Evolutionary conservation across 2,888 invertebrate genomes (phyloP).

Genomic region (Prosopocoilus inquinatus): DNA sequence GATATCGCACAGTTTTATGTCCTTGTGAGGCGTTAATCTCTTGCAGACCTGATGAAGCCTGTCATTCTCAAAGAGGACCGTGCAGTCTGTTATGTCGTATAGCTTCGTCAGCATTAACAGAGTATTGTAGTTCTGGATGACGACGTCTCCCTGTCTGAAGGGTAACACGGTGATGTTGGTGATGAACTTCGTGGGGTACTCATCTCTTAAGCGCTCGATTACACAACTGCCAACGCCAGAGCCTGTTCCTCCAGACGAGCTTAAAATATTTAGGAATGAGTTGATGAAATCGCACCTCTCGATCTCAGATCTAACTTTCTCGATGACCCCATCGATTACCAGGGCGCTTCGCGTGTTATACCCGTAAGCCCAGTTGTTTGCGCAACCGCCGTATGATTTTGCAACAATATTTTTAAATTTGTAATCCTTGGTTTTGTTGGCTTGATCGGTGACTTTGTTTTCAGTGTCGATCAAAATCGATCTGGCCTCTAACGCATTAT

Average conservation of each 20-base stretch:
- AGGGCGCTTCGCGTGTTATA: slow-evolving; percentile 49
- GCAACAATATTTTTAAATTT: slow-evolving; percentile 48
- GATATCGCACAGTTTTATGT: slow-evolving; percentile 45
- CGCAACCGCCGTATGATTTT: slow-evolving; percentile 51
- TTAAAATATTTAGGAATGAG: slow-evolving; percentile 51
- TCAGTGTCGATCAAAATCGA: slow-evolving; percentile 55
- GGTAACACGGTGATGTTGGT: slow-evolving; percentile 50
- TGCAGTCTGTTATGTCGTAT: slow-evolving; percentile 47
- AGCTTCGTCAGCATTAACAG: slow-evolving; percentile 52
- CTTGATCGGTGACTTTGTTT: slow-evolving; percentile 49
- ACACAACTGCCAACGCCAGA: slow-evolving; percentile 54
- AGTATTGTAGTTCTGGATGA: slow-evolving; percentile 56
- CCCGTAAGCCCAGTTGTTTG: slow-evolving; percentile 58
- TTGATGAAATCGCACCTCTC: slow-evolving; percentile 50
- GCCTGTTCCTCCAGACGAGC: slow-evolving; percentile 57
- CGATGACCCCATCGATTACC: slow-evolving; percentile 44
- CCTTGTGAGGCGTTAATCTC: slow-evolving; percentile 34
- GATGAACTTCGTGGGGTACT: slow-evolving; percentile 52
- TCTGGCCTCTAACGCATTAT: slow-evolving; percentile 44
- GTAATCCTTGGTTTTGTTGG: slow-evolving; percentile 39
- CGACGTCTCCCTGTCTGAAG: slow-evolving; percentile 53
- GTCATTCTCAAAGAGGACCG: slow-evolving; percentile 54
- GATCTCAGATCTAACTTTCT: slow-evolving; percentile 47
- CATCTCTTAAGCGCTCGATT: slow-evolving; percentile 47
- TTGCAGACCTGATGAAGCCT: slow-evolving; percentile 48